phyloP scores from a whole-genome alignment of 2,888 invertebrate species.

The Sussaba pulchella region DNA sequence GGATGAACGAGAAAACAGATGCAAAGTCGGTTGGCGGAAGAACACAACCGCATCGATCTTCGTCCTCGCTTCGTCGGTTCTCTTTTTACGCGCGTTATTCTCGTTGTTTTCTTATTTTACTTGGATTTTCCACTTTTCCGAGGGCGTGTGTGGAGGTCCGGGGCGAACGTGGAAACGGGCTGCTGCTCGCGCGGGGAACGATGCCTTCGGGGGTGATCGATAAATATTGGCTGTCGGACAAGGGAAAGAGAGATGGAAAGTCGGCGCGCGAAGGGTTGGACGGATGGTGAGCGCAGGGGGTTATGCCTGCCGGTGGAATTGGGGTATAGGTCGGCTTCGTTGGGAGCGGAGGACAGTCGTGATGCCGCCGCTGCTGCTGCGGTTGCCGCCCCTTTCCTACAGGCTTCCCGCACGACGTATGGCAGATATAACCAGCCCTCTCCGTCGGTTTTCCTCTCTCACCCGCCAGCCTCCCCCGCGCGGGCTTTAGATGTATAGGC shows the following conservation, averaged over 20 bases:
- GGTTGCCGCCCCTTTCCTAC: slow-evolving; percentile 83
- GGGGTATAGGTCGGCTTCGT: slow-evolving; percentile 60
- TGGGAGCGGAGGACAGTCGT: slow-evolving; percentile 77
- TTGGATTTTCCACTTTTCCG: slow-evolving; percentile 67
- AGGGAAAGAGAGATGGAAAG: slow-evolving; percentile 68
- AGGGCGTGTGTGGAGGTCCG: slow-evolving; percentile 61
- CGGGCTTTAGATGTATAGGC: slow-evolving; percentile 74
- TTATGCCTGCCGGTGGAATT: slow-evolving; percentile 65
- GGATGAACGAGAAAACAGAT: slow-evolving; percentile 28
- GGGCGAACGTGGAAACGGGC: slow-evolving; percentile 48
- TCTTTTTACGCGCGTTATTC: not conserved
- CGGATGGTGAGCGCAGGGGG: slow-evolving; percentile 68
- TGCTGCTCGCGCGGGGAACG: slow-evolving; percentile 73
- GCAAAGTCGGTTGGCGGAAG: slow-evolving; percentile 59
- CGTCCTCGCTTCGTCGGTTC: slow-evolving; percentile 1
- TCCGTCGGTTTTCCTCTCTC: slow-evolving; percentile 43
- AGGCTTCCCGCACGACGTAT: slow-evolving; percentile 79
- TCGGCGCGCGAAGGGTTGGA: slow-evolving; percentile 56
- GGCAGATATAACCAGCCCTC: slow-evolving; percentile 81
- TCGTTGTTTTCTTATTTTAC: slow-evolving; percentile 65
- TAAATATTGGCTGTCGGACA: slow-evolving; percentile 84
- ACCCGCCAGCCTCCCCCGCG: slow-evolving; percentile 16
- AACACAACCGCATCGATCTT: slow-evolving; percentile 71
- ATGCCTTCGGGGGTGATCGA: slow-evolving; percentile 83
- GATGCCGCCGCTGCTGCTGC: slow-evolving; percentile 84